Evolutionary conservation across 2,888 invertebrate genomes (phyloP).

Genomic region (Drosophila subsilvestris): DNA sequence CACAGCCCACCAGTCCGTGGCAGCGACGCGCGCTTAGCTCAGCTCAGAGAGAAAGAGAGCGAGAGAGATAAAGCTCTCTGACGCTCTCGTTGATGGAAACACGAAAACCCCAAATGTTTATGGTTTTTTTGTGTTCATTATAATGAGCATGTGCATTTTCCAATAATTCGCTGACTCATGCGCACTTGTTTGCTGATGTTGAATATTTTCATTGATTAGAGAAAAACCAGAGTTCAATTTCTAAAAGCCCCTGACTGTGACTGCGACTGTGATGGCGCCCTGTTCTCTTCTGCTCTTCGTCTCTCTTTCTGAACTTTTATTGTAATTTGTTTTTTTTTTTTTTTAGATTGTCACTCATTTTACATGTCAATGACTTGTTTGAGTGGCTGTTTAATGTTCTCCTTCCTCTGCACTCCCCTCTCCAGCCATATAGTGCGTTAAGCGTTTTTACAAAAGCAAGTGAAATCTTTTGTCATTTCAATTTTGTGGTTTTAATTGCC

Average conservation of each 20-base stretch:
- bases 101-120: slow-evolving; percentile 6
- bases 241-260: slow-evolving; percentile 7
- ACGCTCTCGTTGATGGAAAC: slow-evolving; percentile 5
- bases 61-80: not conserved
- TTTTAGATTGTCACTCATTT: slow-evolving; percentile 44
- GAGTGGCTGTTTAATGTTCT: slow-evolving; percentile 28
- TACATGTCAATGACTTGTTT: slow-evolving; percentile 75
- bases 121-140: slow-evolving; percentile 1
- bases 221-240: slow-evolving; percentile 18
- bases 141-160: slow-evolving; percentile 40
- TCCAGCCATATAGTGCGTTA: slow-evolving; percentile 15
- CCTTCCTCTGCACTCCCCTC: slow-evolving; percentile 5
- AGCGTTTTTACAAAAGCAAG: slow-evolving; percentile 42
- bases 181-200: slow-evolving; percentile 29
- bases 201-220: slow-evolving; percentile 9
- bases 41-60: not conserved
- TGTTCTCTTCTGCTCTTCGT: slow-evolving; percentile 10
- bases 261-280: slow-evolving; percentile 10
- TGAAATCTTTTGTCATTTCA: slow-evolving; percentile 68
- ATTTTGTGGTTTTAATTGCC: slow-evolving; percentile 64
- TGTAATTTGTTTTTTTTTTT: slow-evolving; percentile 32
- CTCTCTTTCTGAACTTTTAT: slow-evolving; percentile 44
- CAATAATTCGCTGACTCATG: slow-evolving; percentile 54
- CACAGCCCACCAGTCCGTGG: slow-evolving; percentile 17
- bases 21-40: slow-evolving; percentile 11